Evolutionary conservation across 1,140 invertebrate species (phyloP), one percentile per base, ranked within the genome.

Genomic region (Drosophila dunni): DNA sequence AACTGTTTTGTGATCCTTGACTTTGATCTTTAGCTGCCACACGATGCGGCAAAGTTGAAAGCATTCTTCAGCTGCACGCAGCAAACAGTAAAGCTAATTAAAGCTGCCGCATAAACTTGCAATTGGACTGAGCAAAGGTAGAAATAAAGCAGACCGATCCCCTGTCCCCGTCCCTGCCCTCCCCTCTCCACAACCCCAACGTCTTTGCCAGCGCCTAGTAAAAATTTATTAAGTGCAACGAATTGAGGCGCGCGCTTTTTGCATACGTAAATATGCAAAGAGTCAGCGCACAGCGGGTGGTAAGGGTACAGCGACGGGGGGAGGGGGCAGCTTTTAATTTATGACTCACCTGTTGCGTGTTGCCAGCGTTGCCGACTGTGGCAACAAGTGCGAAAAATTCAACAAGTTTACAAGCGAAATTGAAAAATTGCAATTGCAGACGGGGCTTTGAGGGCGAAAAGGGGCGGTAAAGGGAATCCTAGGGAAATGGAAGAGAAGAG

Each of bases 161-260:
- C 10, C 36, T 50, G 11, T 11, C 13, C 10, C n/a, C 13, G 15
- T 17, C 13, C 9, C 54, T 20, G 6, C 7, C 24, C 24, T 15
- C 13, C 10, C n/a, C 15, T 10, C 33, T 10, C 9, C 54, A 15
- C 3, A 3, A 13, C n/a, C 10, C 24, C n/a, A 7, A 10, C 17
- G 20, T 2, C 7, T 4, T 11, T 24, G 34, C 29, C 13, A 34
- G n/a, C 15, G 58, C 62, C 69, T 81, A 77, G 83, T 88, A 79
- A 74, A 84, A 89, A 84, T 88, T 88, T 88, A 88, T 88, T 85
- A 88, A 84, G 84, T 88, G 84, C 84, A 88, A 83, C 84, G 84
- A 89, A 82, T 77, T 73, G 69, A 34, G 73, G 74, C 69, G 69
- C 72, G 72, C 72, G 72, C 66, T 75, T 75, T 75, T 75, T 75